Percentiles rank a stretch among this genome's conserved stretches.
These are phyloP conservation scores for Cheumatopsyche charites DNA, from an alignment of 1,140 invertebrate genomes.

Conservation along the genomic window DNA sequence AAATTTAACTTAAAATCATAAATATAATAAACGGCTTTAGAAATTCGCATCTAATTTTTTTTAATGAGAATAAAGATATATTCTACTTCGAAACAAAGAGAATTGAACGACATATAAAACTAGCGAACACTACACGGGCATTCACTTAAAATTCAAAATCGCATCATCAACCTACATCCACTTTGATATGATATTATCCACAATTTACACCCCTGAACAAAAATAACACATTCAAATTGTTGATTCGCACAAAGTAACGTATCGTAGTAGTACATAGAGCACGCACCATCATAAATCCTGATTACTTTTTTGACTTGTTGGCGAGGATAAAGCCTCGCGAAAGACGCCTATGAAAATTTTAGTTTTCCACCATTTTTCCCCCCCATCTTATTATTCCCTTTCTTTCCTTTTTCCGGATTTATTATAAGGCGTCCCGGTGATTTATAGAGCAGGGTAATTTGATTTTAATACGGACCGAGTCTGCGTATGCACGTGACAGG, in stretches of 20 bases:
- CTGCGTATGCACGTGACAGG: not conserved
- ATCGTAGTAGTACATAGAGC: not conserved
- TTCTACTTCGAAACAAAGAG: too few relatives aligned
- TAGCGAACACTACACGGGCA: too few relatives aligned
- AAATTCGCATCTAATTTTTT: too few relatives aligned
- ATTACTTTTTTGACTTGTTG: conserved; percentile 18
- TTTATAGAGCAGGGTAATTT: conserved; percentile 17
- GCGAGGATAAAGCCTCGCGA: conserved; percentile 2
- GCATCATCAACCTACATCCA: too few relatives aligned
- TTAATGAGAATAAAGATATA: too few relatives aligned
- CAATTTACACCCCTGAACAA: too few relatives aligned
- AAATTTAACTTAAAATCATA: too few relatives aligned
- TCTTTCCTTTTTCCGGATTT: not conserved
- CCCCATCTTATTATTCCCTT: not conserved
- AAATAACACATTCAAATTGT: not conserved
- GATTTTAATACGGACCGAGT: conserved; percentile 13
- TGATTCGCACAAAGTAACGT: not conserved
- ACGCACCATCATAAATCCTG: conserved; percentile 14
- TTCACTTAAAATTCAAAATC: too few relatives aligned
- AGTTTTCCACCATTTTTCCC: not conserved
- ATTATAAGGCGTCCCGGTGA: conserved; percentile 6
- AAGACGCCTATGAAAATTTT: conserved; percentile 23
- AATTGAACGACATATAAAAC: too few relatives aligned
- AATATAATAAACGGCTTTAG: too few relatives aligned
- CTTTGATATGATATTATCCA: too few relatives aligned